Base-by-base conservation (phyloP, 2,113 vertebrate species). In the Isurus oxyrinchus region DNA sequence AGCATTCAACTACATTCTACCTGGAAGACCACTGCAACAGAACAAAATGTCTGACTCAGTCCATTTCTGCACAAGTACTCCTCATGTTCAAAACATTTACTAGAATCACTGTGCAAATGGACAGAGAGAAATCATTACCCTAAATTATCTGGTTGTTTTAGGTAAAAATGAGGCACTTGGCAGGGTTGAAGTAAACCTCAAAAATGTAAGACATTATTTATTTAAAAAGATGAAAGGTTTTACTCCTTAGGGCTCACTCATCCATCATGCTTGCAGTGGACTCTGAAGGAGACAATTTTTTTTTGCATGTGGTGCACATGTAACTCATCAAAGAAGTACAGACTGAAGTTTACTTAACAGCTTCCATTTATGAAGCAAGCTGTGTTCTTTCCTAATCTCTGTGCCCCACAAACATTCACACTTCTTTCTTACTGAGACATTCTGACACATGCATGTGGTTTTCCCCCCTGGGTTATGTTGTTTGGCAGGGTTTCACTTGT, bases 281-380 rank as follows among this genome's bases (percentile, higher is more conserved):
- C 44, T 69, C 94, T 95, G 94, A 95, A 72, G 67, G 27, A 72
- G 66, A 95, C 94, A 95, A 49, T 72, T 95, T 72, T 72, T 76
- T 72, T 95, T 69, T 69, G 57, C 44, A 95, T 72, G 66, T 69
- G 44, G 40, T 95, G 40, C 67, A 72, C 25, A 53, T 95, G 49
- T 72, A 95, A 72, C 61, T 72, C 44, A 72, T 95, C 40, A 31
- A 72, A 91, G 88, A 59, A 55, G 44, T 27, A 35, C 94, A 72
- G 11, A 72, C 49, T 53, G 66, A 72, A 27, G 94, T 72, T 95
- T 27, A 72, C 66, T 72, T 95, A 72, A 95, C 67, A 72, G 66
- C 61, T 72, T 72, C 44, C 44, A 53, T 95, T 95, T 72, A 72
- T 55, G 67, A 76, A 95, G 49, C 67, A 95, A 76, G 49, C 44